Conservation (phyloP, 2,113 vertebrate genomes). For the Zosterops pallidus region DNA sequence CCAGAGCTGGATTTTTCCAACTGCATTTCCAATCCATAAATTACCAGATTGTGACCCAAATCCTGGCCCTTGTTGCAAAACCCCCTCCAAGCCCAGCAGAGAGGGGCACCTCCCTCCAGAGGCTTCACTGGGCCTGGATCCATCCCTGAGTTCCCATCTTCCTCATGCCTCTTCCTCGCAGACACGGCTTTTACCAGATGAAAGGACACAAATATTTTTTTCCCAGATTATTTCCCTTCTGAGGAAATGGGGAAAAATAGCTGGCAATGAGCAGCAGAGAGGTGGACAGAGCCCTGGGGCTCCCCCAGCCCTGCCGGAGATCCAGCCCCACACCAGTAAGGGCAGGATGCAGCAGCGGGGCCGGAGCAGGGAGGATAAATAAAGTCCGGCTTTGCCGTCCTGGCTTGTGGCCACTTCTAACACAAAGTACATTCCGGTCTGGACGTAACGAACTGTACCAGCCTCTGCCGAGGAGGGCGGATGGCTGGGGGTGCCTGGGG, state of each 20-base stretch:
- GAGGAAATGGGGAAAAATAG: not conserved
- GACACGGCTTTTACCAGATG: not conserved
- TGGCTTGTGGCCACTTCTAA: slow-evolving; percentile 77
- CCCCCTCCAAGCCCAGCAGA: fast-evolving
- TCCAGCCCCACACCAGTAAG: not conserved
- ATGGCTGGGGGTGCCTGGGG: not conserved
- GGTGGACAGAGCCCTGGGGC: not conserved
- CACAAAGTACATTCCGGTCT: slow-evolving; percentile 80
- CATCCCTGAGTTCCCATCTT: not conserved
- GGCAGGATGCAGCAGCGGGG: slow-evolving; percentile 64
- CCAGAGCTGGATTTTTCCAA: not conserved
- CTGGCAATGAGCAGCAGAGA: not conserved
- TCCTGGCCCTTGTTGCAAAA: fast-evolving
- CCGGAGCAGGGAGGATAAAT: slow-evolving; percentile 69
- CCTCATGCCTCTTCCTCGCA: fast-evolving
- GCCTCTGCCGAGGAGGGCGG: slow-evolving; percentile 43
- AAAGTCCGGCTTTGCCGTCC: slow-evolving; percentile 66
- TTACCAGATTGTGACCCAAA: not conserved
- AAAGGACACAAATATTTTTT: not conserved
- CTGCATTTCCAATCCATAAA: not conserved
- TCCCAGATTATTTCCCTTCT: not conserved
- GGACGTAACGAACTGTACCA: slow-evolving; percentile 78
- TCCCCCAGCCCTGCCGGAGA: not conserved
- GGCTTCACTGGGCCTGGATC: not conserved
- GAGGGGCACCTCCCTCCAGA: not conserved